Evolutionary conservation across 2,113 vertebrate genomes (phyloP), one percentile per base, ranked within the genome.

Genomic region (Leuciscus idus): DNA sequence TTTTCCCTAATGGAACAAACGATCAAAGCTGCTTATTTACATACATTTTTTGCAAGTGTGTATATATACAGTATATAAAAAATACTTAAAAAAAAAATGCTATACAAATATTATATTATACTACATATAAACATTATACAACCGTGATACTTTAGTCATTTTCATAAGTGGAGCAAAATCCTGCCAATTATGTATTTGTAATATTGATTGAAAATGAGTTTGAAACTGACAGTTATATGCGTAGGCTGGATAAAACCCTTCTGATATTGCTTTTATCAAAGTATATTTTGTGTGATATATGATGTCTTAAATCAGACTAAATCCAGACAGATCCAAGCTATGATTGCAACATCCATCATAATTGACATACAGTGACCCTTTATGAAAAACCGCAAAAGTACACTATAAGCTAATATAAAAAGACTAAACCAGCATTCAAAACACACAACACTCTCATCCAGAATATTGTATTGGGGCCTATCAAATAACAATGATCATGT

Each of bases 401-500:
- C 13, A 74, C 23, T 84, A 76, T 43, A 68, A 83, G 23, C 43
- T 61, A 64, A 88, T 88, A 21, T 84, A 86, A 84, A 23, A 33
- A 81, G 76, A 84, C 33, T 30, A 8, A 74, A 86, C 50, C 72
- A 39, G 3, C 12, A 13, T 79, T 55, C 64, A 59, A 75, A 84
- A 84, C 78, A 88, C 64, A 36, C 66, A 76, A 55, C 59, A 6
- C 5, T 57, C 74, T 78, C 43, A 52, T 59, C 26, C 15, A 57
- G 39, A 48, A 46, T 88, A 61, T 55, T 84, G 33, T 84, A 86
- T 77, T 66, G 77, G 64, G 64, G 74, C 33, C 30, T 26, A 78
- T 84, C 87, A 80, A 74, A 85, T 88, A 61, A 81, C 81, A 86
- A 64, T 36, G 55, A 55, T 86, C 84, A 81, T 21, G 9, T 70